These are phyloP conservation scores for Bovichtus variegatus DNA, from an alignment of 2,797 vertebrate genomes.

Conservation along the genomic window DNA sequence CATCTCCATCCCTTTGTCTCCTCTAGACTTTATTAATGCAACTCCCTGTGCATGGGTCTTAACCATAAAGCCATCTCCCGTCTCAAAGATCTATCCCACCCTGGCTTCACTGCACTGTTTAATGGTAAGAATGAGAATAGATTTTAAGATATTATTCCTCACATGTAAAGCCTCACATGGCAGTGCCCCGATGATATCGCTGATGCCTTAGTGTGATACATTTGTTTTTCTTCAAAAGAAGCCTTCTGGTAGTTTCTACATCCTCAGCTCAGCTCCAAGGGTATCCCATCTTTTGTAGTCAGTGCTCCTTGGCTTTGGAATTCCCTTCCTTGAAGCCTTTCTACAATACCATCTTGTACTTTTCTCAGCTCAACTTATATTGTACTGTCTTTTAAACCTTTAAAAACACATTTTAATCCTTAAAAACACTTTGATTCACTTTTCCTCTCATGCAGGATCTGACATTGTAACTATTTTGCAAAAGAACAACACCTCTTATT, in stretches of 20 bases:
- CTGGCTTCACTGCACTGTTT: not conserved
- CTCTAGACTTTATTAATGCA: not conserved
- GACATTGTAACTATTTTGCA: not conserved
- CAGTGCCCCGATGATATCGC: not conserved
- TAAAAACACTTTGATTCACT: no score
- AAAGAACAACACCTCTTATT: not conserved
- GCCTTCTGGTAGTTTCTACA: not conserved
- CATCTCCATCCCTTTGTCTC: not conserved
- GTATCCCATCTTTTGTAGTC: not conserved
- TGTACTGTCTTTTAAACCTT: not conserved
- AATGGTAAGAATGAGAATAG: not conserved
- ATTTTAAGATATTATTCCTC: not conserved
- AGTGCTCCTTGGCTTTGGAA: not conserved
- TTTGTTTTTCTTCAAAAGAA: not conserved
- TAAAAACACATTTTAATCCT: not conserved
- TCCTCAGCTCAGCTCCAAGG: slow-evolving; percentile 2
- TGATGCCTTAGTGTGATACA: not conserved
- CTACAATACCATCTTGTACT: not conserved
- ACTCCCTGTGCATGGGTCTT: not conserved
- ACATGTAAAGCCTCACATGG: not conserved
- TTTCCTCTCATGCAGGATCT: not conserved
- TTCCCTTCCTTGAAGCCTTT: not conserved
- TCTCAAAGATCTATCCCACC: not conserved
- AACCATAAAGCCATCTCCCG: not conserved
- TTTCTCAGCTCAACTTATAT: slow-evolving; percentile 9